Percentiles rank a stretch among this genome's conserved stretches.
Evolutionary conservation across 2,797 vertebrate genomes (phyloP).

Genomic region (Schizopygopsis malacanthus): DNA sequence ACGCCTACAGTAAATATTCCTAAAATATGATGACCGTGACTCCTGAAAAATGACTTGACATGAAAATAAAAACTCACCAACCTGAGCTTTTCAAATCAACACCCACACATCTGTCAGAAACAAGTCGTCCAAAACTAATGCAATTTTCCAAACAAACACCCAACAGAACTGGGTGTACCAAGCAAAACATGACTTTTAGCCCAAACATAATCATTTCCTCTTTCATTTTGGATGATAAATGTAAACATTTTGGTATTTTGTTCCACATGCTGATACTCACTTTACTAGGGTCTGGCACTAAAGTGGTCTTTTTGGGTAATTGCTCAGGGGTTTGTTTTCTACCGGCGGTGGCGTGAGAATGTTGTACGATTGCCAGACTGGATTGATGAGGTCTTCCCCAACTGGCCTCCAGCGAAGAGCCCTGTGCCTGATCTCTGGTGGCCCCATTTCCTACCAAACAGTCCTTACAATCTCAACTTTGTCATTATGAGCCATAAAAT

Average conservation of each 20-base stretch:
- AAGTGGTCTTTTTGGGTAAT: conserved; percentile 54
- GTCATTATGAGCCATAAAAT: conserved; percentile 30
- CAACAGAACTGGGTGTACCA: not conserved
- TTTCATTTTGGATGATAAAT: conserved; percentile 21
- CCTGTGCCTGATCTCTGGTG: conserved; percentile 59
- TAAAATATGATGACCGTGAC: conserved; percentile 21
- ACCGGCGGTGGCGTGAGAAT: conserved; percentile 62
- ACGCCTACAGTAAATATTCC: not conserved
- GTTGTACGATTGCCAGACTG: conserved; percentile 42
- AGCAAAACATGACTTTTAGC: not conserved
- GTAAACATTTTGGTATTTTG: conserved; percentile 24
- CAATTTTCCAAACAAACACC: not conserved
- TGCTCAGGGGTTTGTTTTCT: conserved; percentile 40
- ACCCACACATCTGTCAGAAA: conserved; percentile 8
- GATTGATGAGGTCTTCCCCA: conserved; percentile 69
- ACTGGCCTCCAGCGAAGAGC: conserved; percentile 63
- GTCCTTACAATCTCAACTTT: conserved; percentile 53
- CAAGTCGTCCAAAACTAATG: conserved; percentile 6
- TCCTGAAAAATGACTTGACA: conserved; percentile 1
- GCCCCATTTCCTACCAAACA: conserved; percentile 68
- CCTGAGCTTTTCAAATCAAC: conserved; percentile 13
- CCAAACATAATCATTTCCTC: not conserved
- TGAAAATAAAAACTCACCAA: not conserved
- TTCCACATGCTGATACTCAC: not conserved
- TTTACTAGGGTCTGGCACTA: conserved; percentile 10